Base-by-base conservation (phyloP, 2,888 invertebrate species). In the Pammene aurita region DNA sequence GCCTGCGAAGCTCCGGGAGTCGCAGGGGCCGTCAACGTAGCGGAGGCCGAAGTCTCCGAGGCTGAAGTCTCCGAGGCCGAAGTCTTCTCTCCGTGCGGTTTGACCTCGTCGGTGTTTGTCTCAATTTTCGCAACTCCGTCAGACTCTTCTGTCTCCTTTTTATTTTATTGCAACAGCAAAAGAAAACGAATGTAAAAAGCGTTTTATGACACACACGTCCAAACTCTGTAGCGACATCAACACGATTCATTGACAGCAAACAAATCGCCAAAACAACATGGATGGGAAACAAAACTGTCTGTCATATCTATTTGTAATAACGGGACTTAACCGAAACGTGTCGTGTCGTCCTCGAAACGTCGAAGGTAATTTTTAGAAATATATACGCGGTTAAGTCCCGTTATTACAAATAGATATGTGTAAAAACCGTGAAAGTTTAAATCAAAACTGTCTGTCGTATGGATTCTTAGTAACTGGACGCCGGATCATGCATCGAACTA, bases 91-190 rank as follows among this genome's bases (percentile, higher is more conserved):
- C 81, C 84, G 71, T 81, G 85, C 57, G 91, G 92, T 86, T 88
- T 92, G 82, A 91, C 82, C 83, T 92, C 92, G 72, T 90, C 91
- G 60, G 92, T 90, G 7, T 90, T 92, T 18, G 92, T 90, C 77
- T 92, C 92, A 79, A 92, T 89, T 86, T 90, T 89, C 72, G 92
- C 92, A 74, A 90, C 89, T 77, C 84, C 87, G 66, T 69, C 69
- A 9, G 60, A 46, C 52, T 88, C 90, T 83, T 88, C 89, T 72
- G 82, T 85, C 72, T 77, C 87, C 78, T 86, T 80, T 84, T 84
- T 81, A 86, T 85, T 84, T 87, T 81, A 88, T 88, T 83, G 90
- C 85, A 88, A 87, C 84, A 83, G 90, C 90, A 88, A 90, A 89
- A 87, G 80, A 87, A 88, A 89, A 85, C 62, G 73, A 73, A 79